Evolutionary conservation across 2,888 invertebrate species (phyloP), one percentile per base, ranked within the genome.

Genomic region (Drosophila flavopinicola): DNA sequence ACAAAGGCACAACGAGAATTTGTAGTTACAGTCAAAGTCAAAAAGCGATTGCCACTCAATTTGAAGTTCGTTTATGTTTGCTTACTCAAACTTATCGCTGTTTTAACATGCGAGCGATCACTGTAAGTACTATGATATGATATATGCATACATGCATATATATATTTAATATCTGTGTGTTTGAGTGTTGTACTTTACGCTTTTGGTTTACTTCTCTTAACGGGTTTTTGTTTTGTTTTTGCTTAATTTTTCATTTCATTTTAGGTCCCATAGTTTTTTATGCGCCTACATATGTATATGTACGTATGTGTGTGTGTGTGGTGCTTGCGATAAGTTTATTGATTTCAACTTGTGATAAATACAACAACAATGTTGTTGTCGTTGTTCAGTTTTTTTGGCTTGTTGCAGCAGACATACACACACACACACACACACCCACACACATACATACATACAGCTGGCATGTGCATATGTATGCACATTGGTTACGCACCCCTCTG

Each of bases 401-500:
- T 57, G 44, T 51, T 54, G 45, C 58, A 65, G 57, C 39, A 38
- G 29, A n/a, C n/a, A n/a, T n/a, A n/a, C 27, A 24, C 30, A 42
- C 37, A 10, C 33, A 11, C 17, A 39, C 33, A 47, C 41, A 47
- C 25, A 49, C 23, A 51, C 41, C 45, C 17, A 29, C 25, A 39
- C 4, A 33, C 11, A 49, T 25, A 15, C 6, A 15, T 5, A 27
- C 6, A 27, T n/a, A 44, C n/a, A 17, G 1, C 15, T 9, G 44
- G 9, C 44, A 30, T 44, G 17, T 41, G 42, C 29, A 44, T n/a
- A 23, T 33, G 27, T 24, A 27, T 24, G 54, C 13, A 42, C 23
- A 17, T 13, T 57, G 53, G 68, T 66, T 75, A 85, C 86, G 89
- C 88, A 91, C 91, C 91, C 90, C 90, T 83, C 90, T 88, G 39